Evolutionary conservation across 2,797 vertebrate species (phyloP).

Genomic region (Lepilemur ruficaudatus): DNA sequence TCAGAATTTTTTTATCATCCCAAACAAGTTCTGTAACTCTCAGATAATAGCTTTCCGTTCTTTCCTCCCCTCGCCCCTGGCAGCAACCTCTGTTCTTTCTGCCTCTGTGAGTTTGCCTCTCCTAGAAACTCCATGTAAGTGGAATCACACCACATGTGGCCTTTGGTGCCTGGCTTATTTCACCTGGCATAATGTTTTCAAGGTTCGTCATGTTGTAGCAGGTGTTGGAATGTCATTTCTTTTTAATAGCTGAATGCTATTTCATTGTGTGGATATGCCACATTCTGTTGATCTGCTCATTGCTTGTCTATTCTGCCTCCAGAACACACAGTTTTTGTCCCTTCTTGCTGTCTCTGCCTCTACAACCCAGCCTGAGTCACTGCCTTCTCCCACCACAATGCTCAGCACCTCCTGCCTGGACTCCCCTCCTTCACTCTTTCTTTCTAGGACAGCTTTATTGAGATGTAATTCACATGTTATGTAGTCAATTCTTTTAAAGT

Average conservation of each 20-base stretch:
- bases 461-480: neutral
- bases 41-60: neutral
- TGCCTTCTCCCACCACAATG: no score
- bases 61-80: neutral
- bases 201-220: neutral
- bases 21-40: neutral
- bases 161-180: neutral
- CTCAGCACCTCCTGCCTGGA: neutral
- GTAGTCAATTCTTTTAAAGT: neutral
- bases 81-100: neutral
- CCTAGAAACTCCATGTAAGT: fast-evolving
- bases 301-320: neutral
- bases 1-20: neutral
- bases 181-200: no score
- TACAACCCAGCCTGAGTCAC: neutral
- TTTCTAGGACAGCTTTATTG: neutral
- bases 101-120: neutral
- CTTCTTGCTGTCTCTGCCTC: no score
- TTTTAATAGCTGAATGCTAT: neutral
- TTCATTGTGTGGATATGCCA: fast-evolving
- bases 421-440: neutral
- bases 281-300: no score
- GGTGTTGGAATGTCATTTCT: neutral
- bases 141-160: fast-evolving
- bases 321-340: neutral